Base-by-base conservation (phyloP, 2,888 invertebrate genomes). In the Andricus curvator region DNA sequence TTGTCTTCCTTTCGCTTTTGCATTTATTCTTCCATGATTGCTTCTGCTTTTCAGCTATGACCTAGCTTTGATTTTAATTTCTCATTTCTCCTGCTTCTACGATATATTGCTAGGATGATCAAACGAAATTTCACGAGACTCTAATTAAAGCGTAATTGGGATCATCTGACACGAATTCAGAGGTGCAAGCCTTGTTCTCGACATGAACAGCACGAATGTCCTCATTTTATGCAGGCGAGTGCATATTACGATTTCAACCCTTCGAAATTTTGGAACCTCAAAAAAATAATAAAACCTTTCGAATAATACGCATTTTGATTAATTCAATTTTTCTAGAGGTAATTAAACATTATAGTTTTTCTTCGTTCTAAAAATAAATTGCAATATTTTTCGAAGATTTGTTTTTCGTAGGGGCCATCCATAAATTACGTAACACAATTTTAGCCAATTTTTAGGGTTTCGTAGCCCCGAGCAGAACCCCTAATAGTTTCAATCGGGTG, bases 91-190 rank as follows among this genome's bases (percentile, higher is more conserved):
- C 29, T 29, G n/a, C 2, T 64, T 29, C 29, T 62, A 25, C 15
- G 29, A 64, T 17, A 17, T 64, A 29, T 64, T 64, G 17, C 64
- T 29, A 13, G 64, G 29, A 37, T n/a, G 67, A 67, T 67, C 41
- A 74, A 74, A 74, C 33, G 56, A 56, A 74, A 74, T 51, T 70
- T 51, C 48, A 70, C 29, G 48, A 70, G 48, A 51, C 51, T 29
- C 70, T 70, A 25, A 70, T 33, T 74, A 33, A n/a, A 37, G 56
- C 51, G 29, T 56, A 74, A 74, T 74, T 74, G 33, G 74, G 37
- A 74, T 74, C 51, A 74, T 56, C 56, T 74, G 56, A 74, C 74
- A 74, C 56, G 74, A 74, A 56, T 74, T 74, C 74, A 74, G 33
- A 74, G 74, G 56, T 74, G 15, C 56, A 29, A 56, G 37, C 56